Evolutionary conservation across 2,797 vertebrate genomes (phyloP).

Genomic region (Chloroceryle amazona): DNA sequence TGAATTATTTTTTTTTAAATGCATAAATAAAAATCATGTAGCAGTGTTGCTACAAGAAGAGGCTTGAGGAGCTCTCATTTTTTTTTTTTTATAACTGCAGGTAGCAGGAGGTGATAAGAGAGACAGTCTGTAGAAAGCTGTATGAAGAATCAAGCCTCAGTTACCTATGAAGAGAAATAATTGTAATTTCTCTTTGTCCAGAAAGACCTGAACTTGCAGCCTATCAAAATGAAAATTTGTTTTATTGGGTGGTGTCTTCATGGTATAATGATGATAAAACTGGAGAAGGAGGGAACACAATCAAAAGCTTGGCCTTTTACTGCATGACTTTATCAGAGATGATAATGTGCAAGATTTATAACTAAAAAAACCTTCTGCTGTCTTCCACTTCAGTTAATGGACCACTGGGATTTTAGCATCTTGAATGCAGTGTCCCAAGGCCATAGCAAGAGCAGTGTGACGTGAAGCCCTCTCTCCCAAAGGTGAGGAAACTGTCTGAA

Average conservation of each 20-base stretch:
- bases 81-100: not conserved
- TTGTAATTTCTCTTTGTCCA: not conserved
- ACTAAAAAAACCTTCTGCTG: too few species aligned
- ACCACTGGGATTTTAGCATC: not conserved
- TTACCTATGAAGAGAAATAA: not conserved
- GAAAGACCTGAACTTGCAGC: not conserved
- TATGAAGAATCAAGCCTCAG: not conserved
- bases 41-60: not conserved
- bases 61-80: not conserved
- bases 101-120: not conserved
- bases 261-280: not conserved
- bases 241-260: not conserved
- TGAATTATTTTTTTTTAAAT: not conserved
- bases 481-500: not conserved
- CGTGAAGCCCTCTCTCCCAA: not conserved
- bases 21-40: not conserved
- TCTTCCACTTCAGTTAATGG: not conserved
- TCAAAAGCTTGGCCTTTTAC: not conserved
- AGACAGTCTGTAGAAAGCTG: not conserved
- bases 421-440: not conserved
- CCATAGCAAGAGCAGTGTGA: too few species aligned
- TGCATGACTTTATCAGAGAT: not conserved
- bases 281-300: rapidly evolving
- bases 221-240: not conserved
- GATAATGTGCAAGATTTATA: not conserved